phyloP scores from a whole-genome alignment of 2,888 invertebrate species.

The Lissocephala sabroskyi region DNA sequence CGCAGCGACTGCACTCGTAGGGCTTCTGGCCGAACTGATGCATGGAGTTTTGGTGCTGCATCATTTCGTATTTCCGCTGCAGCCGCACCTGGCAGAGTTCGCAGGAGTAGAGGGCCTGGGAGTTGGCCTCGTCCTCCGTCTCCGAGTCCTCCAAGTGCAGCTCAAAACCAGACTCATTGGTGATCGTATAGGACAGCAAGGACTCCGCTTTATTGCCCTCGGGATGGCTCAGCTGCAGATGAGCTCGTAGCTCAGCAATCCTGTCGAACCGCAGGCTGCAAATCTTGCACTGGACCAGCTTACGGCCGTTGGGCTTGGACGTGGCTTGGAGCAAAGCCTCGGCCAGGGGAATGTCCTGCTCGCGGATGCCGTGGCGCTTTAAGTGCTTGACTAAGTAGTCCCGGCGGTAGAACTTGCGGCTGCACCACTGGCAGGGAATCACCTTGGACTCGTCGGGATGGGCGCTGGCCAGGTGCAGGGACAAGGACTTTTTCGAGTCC shows the following conservation, averaged over 20 bases:
- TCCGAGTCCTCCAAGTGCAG: constrained; percentile 70
- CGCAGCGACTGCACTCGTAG: constrained; percentile 74
- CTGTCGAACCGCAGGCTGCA: constrained; percentile 55
- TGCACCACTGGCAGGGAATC: constrained; percentile 67
- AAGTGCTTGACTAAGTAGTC: constrained; percentile 66
- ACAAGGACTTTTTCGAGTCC: constrained; percentile 62
- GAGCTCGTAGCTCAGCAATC: constrained; percentile 48
- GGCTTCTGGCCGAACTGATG: constrained; percentile 74
- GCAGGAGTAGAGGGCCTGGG: constrained; percentile 45
- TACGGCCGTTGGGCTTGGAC: constrained; percentile 59
- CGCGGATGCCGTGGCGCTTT: constrained; percentile 53
- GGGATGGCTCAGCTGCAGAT: constrained; percentile 43
- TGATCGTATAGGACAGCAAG: constrained; percentile 64
- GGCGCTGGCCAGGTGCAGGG: constrained; percentile 54
- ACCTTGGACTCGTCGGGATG: constrained; percentile 59
- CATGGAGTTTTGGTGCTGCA: constrained; percentile 64
- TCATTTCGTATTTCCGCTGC: constrained; percentile 66
- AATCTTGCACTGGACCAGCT: constrained; percentile 59
- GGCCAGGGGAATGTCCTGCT: constrained; percentile 49
- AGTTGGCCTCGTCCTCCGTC: constrained; percentile 59
- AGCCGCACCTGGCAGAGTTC: constrained; percentile 63
- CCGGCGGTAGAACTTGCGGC: constrained; percentile 61
- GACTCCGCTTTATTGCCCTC: constrained; percentile 46
- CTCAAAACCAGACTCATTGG: constrained; percentile 68
- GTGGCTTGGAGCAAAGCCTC: constrained; percentile 56